A percentile compares a stretch with the other conserved stretches of the same genome.
phyloP scores from a whole-genome alignment of 1,140 invertebrate genomes.

The Drosophila carrolli region DNA sequence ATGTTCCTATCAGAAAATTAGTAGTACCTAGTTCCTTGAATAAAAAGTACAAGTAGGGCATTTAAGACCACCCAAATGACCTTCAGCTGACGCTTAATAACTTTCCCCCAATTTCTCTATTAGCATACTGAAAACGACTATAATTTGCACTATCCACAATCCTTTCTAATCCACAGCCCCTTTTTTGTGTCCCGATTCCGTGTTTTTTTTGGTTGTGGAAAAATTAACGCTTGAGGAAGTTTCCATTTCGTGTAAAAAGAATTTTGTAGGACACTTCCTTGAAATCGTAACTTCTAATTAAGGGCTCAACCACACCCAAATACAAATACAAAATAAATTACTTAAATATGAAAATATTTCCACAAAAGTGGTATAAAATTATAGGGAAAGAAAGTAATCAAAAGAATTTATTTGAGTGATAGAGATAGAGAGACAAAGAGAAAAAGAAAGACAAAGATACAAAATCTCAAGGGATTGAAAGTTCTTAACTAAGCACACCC shows the following conservation, averaged over 20 bases:
- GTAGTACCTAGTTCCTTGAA: neutral
- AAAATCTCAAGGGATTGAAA: neutral
- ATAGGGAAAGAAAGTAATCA: neutral
- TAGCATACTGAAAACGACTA: constrained; percentile 23
- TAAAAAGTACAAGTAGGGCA: neutral
- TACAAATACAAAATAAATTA: neutral
- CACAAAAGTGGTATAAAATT: neutral
- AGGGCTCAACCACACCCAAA: constrained; percentile 1
- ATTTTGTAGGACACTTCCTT: constrained; percentile 35
- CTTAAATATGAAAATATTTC: neutral
- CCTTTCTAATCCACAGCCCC: neutral
- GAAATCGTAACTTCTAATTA: constrained; percentile 16
- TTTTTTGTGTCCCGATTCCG: constrained; percentile 3
- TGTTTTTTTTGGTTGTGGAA: neutral
- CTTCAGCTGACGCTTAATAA: constrained; percentile 6
- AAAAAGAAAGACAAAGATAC: neutral
- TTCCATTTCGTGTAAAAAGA: constrained; percentile 29
- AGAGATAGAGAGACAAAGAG: neutral
- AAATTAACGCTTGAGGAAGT: constrained; percentile 15
- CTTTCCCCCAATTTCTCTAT: constrained; percentile 11
- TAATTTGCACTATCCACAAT: constrained; percentile 20
- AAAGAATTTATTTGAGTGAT: neutral
- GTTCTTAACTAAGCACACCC: neutral
- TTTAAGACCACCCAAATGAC: neutral
- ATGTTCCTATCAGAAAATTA: neutral